phyloP scores from a whole-genome alignment of 1,140 invertebrate genomes.

The Zaprionus inermis region DNA sequence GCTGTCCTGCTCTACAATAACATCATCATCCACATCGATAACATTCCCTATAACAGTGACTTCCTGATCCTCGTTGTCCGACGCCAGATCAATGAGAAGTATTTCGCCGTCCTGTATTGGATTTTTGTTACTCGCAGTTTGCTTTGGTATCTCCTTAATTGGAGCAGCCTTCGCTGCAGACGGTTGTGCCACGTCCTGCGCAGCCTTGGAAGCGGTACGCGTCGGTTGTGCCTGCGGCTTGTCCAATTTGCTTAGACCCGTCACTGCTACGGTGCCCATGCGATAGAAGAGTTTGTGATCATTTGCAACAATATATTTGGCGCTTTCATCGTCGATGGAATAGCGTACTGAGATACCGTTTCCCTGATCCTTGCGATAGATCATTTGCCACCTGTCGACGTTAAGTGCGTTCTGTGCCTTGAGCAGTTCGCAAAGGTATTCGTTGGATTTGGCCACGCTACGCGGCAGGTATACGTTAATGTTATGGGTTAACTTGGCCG shows the following conservation, averaged over 20 bases:
- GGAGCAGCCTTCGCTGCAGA: background rate
- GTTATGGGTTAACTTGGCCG: background rate
- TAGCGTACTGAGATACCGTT: background rate
- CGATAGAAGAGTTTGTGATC: slow-evolving; percentile 28
- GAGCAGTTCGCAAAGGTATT: slow-evolving; percentile 12
- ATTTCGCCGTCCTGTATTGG: background rate
- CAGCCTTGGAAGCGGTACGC: too few species aligned
- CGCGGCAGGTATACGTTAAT: slow-evolving; percentile 5
- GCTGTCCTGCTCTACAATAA: too few species aligned
- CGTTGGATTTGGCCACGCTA: slow-evolving; percentile 5
- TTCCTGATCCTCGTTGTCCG: background rate
- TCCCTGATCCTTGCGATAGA: background rate
- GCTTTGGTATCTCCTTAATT: background rate
- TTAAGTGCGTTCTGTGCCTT: slow-evolving; percentile 28
- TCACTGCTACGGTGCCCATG: slow-evolving; percentile 11
- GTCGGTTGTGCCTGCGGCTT: background rate
- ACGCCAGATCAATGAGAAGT: background rate
- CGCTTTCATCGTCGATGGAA: slow-evolving; percentile 17
- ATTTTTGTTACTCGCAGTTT: background rate
- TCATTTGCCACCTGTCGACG: slow-evolving; percentile 20
- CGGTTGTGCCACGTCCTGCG: too few species aligned
- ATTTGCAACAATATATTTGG: slow-evolving; percentile 13
- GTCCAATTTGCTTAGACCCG: slow-evolving; percentile 3
- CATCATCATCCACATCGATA: too few species aligned
- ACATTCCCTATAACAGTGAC: background rate